Evolutionary conservation across 1,140 invertebrate genomes (phyloP), one percentile per base, ranked within the genome.

Genomic region (Drosophila sulfurigaster): DNA sequence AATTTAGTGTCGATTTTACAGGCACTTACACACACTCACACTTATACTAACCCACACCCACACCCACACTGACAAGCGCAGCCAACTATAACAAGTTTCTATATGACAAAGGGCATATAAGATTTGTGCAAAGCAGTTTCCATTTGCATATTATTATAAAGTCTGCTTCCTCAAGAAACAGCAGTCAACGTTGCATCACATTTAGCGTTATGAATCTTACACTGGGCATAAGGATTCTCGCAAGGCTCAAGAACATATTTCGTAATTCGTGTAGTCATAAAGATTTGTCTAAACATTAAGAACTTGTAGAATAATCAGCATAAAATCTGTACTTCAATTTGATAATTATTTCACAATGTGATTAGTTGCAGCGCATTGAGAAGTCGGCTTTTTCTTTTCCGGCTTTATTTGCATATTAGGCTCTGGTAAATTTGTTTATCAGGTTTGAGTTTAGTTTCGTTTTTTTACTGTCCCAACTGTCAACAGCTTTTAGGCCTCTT

Each of bases 1-100:
- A 89, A 79, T 89, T 85, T 85, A 89, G 81, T 85, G 81, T 79
- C 85, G 86, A 90, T 89, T 89, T 85, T 75, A 81, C 75, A 83
- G 74, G 64, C 85, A 88, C 72, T 88, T 80, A 79, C 72, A 71
- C 76, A 77, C 52, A 64, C 64, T 20, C 54, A 65, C 72, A 65
- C 65, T 10, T 7, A 38, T 3, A 28, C 49, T 10, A 28, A 32
- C 32, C 4, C 25, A 3, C 5, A 10, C 48, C 30, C 3, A 13
- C 7, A 16, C 45, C 54, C 30, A 56, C 11, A 10, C 41, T 30
- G 30, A 32, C 28, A 28, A 43, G 15, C 45, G 11, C 67, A 48
- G 13, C 28, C 56, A 48, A 46, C 68, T 54, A 75, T 79, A 82
- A 78, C 67, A 64, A 67, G 68, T 65, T 67, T 73, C 67, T 64